Evolutionary conservation across 2,888 invertebrate species (phyloP).

Genomic region (Phortica okadai): DNA sequence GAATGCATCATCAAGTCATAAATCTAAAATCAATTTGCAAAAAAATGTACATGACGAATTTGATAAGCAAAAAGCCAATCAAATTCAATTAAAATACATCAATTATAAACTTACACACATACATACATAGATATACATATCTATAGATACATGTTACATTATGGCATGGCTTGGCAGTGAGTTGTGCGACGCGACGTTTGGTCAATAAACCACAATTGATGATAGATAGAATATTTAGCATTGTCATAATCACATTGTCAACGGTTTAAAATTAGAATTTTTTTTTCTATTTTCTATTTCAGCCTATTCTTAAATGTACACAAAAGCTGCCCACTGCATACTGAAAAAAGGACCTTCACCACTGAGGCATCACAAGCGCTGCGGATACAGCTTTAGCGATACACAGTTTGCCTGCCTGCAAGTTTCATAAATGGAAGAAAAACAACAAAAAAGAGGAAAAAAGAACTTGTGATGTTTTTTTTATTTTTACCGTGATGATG

Average conservation of each 20-base stretch:
- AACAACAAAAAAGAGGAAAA: too few species aligned
- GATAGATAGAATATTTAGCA: constrained; percentile 61
- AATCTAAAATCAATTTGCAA: not conserved
- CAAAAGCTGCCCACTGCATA: too few species aligned
- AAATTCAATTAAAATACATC: constrained; percentile 13
- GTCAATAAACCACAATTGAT: constrained; percentile 47
- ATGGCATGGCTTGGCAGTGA: not conserved
- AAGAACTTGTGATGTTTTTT: not conserved
- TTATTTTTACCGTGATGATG: not conserved
- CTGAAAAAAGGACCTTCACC: too few species aligned
- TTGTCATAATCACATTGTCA: constrained; percentile 59
- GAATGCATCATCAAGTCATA: not conserved
- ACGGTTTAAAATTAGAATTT: constrained; percentile 43
- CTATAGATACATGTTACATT: not conserved
- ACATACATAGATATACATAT: too few species aligned
- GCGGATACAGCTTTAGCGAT: too few species aligned
- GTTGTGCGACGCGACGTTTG: constrained; percentile 37
- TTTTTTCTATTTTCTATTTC: not conserved
- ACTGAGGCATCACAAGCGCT: too few species aligned
- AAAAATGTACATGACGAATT: not conserved
- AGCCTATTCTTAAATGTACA: too few species aligned
- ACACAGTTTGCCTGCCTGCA: too few species aligned
- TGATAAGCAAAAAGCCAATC: not conserved
- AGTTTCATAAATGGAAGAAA: too few species aligned
- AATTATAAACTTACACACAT: not conserved